Percentiles rank a stretch among this genome's conserved stretches.
Evolutionary conservation across 2,113 vertebrate species (phyloP).

Genomic region (Electrona antarctica): DNA sequence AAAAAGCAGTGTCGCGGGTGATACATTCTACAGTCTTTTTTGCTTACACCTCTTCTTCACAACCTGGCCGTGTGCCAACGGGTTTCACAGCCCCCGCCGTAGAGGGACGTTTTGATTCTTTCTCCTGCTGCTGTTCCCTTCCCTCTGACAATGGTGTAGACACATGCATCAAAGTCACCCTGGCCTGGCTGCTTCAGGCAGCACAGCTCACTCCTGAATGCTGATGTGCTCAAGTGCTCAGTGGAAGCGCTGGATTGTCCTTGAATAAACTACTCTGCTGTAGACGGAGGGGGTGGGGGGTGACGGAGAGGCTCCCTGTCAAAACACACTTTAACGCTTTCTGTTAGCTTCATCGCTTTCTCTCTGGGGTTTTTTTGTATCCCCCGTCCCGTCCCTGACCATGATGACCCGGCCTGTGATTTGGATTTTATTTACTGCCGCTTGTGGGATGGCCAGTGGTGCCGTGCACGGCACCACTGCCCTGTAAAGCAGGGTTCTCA

Average conservation of each 20-base stretch:
- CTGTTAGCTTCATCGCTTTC: slow-evolving; percentile 5
- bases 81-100: slow-evolving; percentile 46
- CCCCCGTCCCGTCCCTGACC: slow-evolving; percentile 2
- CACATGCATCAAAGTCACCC: slow-evolving; percentile 74
- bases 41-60: slow-evolving; percentile 28
- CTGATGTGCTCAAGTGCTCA: slow-evolving; percentile 51
- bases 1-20: too few species aligned
- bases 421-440: slow-evolving; percentile 29
- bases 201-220: slow-evolving; percentile 62
- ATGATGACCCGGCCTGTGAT: slow-evolving; percentile 14
- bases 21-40: slow-evolving; percentile 10
- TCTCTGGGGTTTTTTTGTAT: neutral
- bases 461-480: neutral
- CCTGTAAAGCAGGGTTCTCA: too few species aligned
- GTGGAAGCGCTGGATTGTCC: slow-evolving; percentile 56
- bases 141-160: slow-evolving; percentile 61
- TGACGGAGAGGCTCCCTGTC: slow-evolving; percentile 48
- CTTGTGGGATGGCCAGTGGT: slow-evolving; percentile 11
- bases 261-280: slow-evolving; percentile 66
- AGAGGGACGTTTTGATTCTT: slow-evolving; percentile 56
- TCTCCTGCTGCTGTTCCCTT: slow-evolving; percentile 49
- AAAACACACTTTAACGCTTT: slow-evolving; percentile 31
- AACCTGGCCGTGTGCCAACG: slow-evolving; percentile 49
- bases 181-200: slow-evolving; percentile 32
- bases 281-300: too few species aligned